These are phyloP conservation scores for Microchrysa polita DNA, from an alignment of 2,888 invertebrate species.

Conservation along the genomic window DNA sequence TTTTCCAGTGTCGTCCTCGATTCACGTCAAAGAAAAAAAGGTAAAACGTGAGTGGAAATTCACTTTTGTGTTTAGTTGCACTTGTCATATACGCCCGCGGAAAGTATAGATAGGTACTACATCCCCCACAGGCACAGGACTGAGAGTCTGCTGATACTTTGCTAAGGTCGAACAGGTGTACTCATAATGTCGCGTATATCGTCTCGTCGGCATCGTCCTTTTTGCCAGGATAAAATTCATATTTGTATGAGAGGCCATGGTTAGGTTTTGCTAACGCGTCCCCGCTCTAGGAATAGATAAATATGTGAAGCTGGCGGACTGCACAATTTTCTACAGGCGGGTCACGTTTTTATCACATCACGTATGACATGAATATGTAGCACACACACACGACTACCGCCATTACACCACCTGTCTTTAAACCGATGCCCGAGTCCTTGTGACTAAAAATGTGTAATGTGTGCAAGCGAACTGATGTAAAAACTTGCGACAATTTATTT, in stretches of 20 bases:
- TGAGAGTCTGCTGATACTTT: neutral
- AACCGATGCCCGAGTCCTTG: neutral
- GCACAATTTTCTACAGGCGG: conserved; percentile 35
- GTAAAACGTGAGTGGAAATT: conserved; percentile 15
- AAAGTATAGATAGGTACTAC: too few relatives aligned
- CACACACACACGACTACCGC: neutral
- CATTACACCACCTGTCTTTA: conserved; percentile 29
- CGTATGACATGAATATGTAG: conserved; percentile 39
- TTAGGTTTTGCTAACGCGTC: neutral
- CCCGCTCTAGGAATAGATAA: conserved; percentile 30
- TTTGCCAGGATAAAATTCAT: conserved; percentile 15
- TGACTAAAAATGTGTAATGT: conserved; percentile 33
- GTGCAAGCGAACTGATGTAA: conserved; percentile 11
- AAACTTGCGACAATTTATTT: conserved; percentile 25
- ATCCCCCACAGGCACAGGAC: neutral
- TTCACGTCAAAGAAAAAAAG: too few relatives aligned
- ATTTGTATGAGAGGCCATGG: conserved; percentile 22
- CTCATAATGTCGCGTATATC: conserved; percentile 32
- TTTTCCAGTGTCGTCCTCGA: neutral
- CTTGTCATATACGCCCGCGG: neutral
- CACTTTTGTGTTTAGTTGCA: neutral
- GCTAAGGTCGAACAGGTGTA: conserved; percentile 30
- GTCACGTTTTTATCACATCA: conserved; percentile 42
- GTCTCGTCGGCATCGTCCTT: conserved; percentile 20
- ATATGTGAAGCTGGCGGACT: conserved; percentile 10